These are phyloP conservation scores for Leptodactylus fallax DNA, from an alignment of 2,797 vertebrate genomes.

Conservation along the genomic window DNA sequence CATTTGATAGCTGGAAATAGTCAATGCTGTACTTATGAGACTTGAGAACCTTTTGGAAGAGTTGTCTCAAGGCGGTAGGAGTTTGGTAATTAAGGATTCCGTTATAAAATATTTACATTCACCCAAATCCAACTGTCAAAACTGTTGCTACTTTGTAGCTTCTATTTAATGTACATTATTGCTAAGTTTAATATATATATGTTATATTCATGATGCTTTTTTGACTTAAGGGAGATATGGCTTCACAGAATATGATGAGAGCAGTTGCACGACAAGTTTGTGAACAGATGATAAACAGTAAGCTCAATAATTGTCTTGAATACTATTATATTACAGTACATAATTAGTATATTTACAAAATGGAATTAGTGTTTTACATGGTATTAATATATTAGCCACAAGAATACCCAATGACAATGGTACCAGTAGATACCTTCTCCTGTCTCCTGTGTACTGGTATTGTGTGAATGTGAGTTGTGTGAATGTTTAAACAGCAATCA, in stretches of 20 bases:
- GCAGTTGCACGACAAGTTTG: conserved; percentile 97
- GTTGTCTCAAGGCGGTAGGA: not conserved
- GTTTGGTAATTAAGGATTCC: not conserved
- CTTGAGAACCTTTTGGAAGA: not conserved
- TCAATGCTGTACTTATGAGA: not conserved
- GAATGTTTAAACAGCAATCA: too few relatives aligned
- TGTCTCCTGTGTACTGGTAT: too few relatives aligned
- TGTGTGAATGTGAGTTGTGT: too few relatives aligned
- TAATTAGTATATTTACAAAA: not conserved
- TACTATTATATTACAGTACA: too few relatives aligned
- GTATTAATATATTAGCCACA: not conserved
- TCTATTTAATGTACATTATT: not conserved
- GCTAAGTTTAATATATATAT: not conserved
- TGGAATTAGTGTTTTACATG: not conserved
- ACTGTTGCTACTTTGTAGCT: not conserved
- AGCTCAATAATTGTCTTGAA: conserved; percentile 61
- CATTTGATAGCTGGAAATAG: not conserved
- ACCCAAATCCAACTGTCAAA: not conserved
- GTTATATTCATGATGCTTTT: conserved; percentile 53
- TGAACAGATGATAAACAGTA: conserved; percentile 91
- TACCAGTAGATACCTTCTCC: too few relatives aligned
- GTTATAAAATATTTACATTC: not conserved
- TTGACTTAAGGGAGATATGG: conserved; percentile 88
- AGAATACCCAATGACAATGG: too few relatives aligned
- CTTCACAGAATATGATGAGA: conserved; percentile 98